Base-by-base conservation (phyloP, 2,888 invertebrate species). In the Dynastes hyllus region DNA sequence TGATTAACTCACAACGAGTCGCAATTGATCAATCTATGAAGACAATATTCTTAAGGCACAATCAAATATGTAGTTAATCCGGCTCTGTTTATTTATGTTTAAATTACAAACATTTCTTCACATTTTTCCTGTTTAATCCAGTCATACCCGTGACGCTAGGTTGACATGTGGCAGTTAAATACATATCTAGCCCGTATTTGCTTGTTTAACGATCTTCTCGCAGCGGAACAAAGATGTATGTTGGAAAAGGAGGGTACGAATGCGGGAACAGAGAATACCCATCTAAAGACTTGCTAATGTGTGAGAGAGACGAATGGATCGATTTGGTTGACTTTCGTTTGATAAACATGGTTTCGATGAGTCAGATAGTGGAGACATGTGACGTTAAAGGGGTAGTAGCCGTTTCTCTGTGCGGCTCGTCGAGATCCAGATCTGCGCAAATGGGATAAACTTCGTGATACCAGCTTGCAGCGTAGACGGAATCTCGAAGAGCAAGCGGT, bases 321-420 rank as follows among this genome's bases (percentile, higher is more conserved):
- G 73, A 73, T 40, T 73, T 58, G 61, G 40, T 16, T 58, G 73
- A 61, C 22, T 58, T 37, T 16, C 37, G 58, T 58, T 61, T 73
- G 73, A 73, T 58, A 73, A 73, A 73, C 73, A 73, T 73, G 73
- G 73, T 73, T 58, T 61, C 58, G 73, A 73, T 73, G 73, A 73
- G 58, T 73, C 73, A 73, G 73, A 73, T 73, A 58, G 73, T 61
- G 73, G 58, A 55, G 58, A 58, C 71, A 58, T 40, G 37, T 58
- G 73, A 73, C 58, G 73, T 16, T 37, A 58, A 73, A 73, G 73
- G 73, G 73, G 58, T 73, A 73, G 58, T 37, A 73, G 37, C 40
- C 73, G 71, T 71, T 73, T 29, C 32, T 37, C 29, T 5, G 13
- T 69, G 9, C 22, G n/a, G 32, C 40, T 73, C 58, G 73, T 73